Base-by-base conservation (phyloP, 2,113 vertebrate species). In the Proterorhinus semilunaris region DNA sequence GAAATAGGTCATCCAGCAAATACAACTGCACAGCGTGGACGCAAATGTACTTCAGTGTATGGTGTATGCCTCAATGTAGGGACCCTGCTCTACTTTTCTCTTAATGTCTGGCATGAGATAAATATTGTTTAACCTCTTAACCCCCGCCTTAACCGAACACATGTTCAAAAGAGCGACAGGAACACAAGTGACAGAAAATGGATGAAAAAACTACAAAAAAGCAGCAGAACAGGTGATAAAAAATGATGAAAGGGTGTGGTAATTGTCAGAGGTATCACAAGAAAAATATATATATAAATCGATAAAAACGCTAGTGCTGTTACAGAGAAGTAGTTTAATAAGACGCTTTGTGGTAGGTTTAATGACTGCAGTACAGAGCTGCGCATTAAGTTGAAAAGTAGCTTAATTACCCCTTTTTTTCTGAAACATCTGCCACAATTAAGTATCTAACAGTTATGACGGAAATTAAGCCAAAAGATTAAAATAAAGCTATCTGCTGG, bases 371-470 rank as follows among this genome's bases (percentile, higher is more conserved):
- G 27, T 58, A 45, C 1, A n/a, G 58, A 43, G 5, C 15, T 13
- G 15, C 43, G 16, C 15, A 61, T 15, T 44, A 12, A 61, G 36
- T 13, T 44, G 13, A 61, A 57, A 61, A 45, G 15, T 5, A n/a
- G 42, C 42, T 16, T 61, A 61, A 61, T 61, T 61, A 61, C 13
- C 10, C 58, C 58, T 45, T 57, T 45, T 45, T 57, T 45, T 45
- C 36, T 61, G 58, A 45, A 61, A 45, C 58, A n/a, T 59, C 66
- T 58, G 16, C 13, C n/a, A 45, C 44, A 61, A 45, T 61, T n/a
- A 61, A 61, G 58, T n/a, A 44, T 61, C 12, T 36, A 16, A n/a
- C 7, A 61, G 55, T 27, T 13, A 13, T 42, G 55, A 44, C 27
- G 27, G 27, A 36, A 36, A 36, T 36, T 13, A 61, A 44, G 58